These are phyloP conservation scores for Schizaphis graminum DNA, from an alignment of 2,888 invertebrate genomes.

Conservation along the genomic window DNA sequence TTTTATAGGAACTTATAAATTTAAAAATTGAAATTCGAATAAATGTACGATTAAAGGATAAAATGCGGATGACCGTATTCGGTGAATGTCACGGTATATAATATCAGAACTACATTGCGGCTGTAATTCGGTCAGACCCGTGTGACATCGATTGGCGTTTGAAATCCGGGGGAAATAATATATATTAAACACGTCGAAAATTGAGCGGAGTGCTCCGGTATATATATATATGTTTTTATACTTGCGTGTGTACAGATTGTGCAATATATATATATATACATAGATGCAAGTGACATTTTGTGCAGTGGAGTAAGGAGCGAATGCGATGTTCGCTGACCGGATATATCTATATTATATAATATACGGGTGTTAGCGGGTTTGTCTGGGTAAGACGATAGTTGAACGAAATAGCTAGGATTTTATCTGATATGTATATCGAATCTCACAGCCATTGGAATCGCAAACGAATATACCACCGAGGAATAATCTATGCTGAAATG, in stretches of 20 bases:
- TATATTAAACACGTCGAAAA: constrained; percentile 27
- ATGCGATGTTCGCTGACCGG: constrained; percentile 15
- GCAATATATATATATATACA: neutral
- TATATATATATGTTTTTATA: neutral
- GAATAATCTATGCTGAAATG: neutral
- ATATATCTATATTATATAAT: constrained; percentile 7
- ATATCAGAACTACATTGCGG: neutral
- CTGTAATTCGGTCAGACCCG: neutral
- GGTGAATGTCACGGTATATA: neutral
- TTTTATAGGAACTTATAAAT: neutral
- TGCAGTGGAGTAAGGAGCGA: neutral
- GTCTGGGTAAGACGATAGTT: neutral
- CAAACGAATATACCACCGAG: neutral
- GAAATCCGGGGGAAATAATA: neutral
- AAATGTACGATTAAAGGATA: neutral
- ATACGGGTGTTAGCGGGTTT: neutral
- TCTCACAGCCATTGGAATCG: neutral
- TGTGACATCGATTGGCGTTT: neutral
- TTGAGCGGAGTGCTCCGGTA: neutral
- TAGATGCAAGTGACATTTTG: constrained; percentile 22
- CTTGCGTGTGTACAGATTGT: neutral
- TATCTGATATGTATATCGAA: neutral
- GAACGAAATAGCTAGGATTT: neutral
- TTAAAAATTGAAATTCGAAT: neutral
- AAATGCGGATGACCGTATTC: neutral